A percentile compares a stretch with the other conserved stretches of the same genome.
Evolutionary conservation across 92 coral and sea anemone species (phyloP).

Genomic region (Heliopora coerulea): DNA sequence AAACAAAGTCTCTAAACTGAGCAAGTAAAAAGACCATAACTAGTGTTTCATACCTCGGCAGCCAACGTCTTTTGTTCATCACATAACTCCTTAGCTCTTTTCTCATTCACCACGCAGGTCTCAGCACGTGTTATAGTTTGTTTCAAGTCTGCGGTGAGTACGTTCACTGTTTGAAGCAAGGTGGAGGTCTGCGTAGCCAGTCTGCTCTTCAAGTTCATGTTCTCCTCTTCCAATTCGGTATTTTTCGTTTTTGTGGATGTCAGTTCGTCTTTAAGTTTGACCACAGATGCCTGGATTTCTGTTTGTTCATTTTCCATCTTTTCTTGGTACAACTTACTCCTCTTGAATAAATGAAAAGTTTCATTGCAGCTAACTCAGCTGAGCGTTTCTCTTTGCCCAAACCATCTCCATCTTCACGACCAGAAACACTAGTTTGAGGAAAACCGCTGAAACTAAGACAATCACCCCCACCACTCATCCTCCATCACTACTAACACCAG

Average conservation of each 20-base stretch:
- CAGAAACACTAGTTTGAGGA: neutral
- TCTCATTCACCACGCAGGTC: slow-evolving; percentile 70
- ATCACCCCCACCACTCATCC: neutral
- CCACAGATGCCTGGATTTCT: slow-evolving; percentile 49
- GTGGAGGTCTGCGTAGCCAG: slow-evolving; percentile 64
- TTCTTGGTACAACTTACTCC: slow-evolving; percentile 64
- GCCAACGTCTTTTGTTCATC: slow-evolving; percentile 82
- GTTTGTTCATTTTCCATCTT: slow-evolving; percentile 55
- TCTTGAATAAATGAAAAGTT: slow-evolving; percentile 41
- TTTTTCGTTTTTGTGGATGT: slow-evolving; percentile 51
- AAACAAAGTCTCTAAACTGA: too few species aligned
- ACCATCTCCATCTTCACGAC: neutral
- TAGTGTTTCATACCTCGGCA: slow-evolving; percentile 64
- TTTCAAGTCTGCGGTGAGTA: slow-evolving; percentile 70
- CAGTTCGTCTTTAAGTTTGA: slow-evolving; percentile 46
- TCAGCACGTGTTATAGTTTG: slow-evolving; percentile 70
- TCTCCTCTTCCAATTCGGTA: slow-evolving; percentile 50
- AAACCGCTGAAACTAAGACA: neutral
- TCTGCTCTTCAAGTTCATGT: slow-evolving; percentile 50
- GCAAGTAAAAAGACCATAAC: too few species aligned
- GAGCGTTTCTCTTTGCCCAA: too few species aligned
- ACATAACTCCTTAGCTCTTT: slow-evolving; percentile 76
- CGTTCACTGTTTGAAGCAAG: slow-evolving; percentile 64
- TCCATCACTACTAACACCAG: neutral
- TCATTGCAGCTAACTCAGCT: neutral